Base-by-base conservation (phyloP, 2,797 vertebrate species). In the Brotula barbata region DNA sequence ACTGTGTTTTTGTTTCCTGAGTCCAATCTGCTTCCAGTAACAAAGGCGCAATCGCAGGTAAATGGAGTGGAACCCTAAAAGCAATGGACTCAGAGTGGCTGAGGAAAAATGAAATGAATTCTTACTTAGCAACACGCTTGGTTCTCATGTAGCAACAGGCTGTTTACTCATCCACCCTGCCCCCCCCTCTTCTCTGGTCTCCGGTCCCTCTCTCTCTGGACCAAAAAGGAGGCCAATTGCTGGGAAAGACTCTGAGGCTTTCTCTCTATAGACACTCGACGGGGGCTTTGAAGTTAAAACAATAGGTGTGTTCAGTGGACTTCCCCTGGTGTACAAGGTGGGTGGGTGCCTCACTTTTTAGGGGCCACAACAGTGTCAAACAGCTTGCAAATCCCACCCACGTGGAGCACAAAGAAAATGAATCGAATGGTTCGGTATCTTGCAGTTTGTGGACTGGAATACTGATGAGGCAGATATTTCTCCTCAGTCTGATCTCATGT, bases 331-430 rank as follows among this genome's bases (percentile, higher is more conserved):
- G 58, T 1, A 65, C 68, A 73, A 81, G 72, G 72, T 84, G 84
- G 79, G 80, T 69, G 72, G 76, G 80, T 71, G 62, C 68, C 71
- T 73, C 46, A 40, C 49, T 60, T 58, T 48, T 33, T 28, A 33
- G 36, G 71, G 80, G 75, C 72, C 72, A 68, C 36, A 36, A 40
- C 57, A 37, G 63, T 36, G 76, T 51, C 12, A 3, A 69, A 56
- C 66, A 75, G 73, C 73, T 82, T 79, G 63, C 31, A 48, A 46
- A 76, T 86, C 78, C 84, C 82, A 80, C 84, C 84, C 82, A 83
- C 78, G 71, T 59, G 13, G 61, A 72, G 60, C 28, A 6, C 43
- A 36, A 8, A 60, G 64, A 79, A 51, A 78, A 52, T 61, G 74
- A 75, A 74, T 69, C 49, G 64, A 76, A 71, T 2, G 65, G 54